These are phyloP conservation scores for Drosophila jambulina DNA, from an alignment of 1,140 invertebrate species.

Conservation along the genomic window DNA sequence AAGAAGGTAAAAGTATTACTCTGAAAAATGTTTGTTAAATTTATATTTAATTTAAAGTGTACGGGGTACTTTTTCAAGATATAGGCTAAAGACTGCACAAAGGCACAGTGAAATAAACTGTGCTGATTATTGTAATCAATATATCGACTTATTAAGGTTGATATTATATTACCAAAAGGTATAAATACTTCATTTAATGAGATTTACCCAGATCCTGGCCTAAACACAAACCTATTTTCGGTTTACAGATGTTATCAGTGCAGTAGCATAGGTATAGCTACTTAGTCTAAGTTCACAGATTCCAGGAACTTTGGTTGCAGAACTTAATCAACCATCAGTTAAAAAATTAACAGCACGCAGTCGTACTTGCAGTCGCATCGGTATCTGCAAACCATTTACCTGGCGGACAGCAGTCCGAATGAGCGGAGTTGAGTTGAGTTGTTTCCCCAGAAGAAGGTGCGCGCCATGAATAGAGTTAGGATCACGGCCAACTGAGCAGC, in stretches of 20 bases:
- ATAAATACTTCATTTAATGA: background rate
- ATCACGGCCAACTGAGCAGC: slow-evolving; percentile 50
- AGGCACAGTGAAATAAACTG: too few species aligned
- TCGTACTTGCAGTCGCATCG: slow-evolving; percentile 11
- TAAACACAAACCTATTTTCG: background rate
- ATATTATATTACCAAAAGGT: background rate
- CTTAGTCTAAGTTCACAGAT: background rate
- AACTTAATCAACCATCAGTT: slow-evolving; percentile 43
- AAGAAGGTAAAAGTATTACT: background rate
- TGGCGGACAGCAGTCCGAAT: slow-evolving; percentile 33
- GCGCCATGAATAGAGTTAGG: slow-evolving; percentile 50
- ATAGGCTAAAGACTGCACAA: too few species aligned
- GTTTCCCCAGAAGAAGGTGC: slow-evolving; percentile 43
- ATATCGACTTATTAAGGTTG: background rate
- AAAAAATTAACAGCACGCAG: slow-evolving; percentile 2
- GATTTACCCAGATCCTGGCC: too few species aligned
- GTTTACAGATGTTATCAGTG: background rate
- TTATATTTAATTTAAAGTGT: background rate
- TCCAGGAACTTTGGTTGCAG: slow-evolving; percentile 25
- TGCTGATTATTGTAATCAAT: background rate
- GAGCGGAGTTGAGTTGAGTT: slow-evolving; percentile 38
- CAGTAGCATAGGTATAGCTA: slow-evolving; percentile 27
- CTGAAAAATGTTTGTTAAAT: background rate
- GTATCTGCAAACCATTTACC: slow-evolving; percentile 41
- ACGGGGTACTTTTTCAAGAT: too few species aligned